Conservation (phyloP, 2,113 vertebrate genomes). For the Parus major region DNA sequence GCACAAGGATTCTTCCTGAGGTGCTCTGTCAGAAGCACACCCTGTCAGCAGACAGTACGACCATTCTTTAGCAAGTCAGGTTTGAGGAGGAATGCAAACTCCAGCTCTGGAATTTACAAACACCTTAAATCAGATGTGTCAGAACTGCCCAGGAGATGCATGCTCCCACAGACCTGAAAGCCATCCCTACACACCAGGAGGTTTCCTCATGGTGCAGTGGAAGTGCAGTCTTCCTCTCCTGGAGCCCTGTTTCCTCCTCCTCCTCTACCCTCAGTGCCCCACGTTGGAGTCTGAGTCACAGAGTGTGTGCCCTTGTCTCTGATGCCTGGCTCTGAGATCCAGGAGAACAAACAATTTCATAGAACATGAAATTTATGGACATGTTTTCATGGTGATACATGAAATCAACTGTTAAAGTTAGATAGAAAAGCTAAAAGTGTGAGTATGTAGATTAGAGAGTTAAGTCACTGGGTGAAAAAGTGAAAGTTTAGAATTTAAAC, state of each 20-base stretch:
- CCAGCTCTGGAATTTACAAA: background rate
- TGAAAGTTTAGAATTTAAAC: too few species aligned
- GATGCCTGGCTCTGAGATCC: too few species aligned
- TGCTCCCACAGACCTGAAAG: background rate
- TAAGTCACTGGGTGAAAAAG: too few species aligned
- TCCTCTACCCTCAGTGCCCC: rapidly evolving
- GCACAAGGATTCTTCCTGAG: background rate
- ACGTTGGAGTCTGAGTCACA: too few species aligned
- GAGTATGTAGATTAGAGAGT: too few species aligned
- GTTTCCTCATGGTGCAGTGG: background rate
- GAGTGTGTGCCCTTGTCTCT: too few species aligned
- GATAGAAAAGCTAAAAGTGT: too few species aligned
- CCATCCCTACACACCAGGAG: background rate
- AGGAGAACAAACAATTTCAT: too few species aligned
- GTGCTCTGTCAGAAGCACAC: background rate
- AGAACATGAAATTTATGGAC: too few species aligned
- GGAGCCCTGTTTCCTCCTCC: background rate
- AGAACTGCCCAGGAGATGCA: background rate
- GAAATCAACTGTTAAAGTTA: too few species aligned
- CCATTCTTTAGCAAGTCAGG: background rate
- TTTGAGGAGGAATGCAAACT: background rate
- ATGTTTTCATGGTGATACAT: too few species aligned
- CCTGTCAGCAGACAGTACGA: rapidly evolving
- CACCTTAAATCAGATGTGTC: background rate
- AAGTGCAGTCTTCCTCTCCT: background rate